Base-by-base conservation (phyloP, 1,140 invertebrate species). In the Xylocopa sonorina region DNA sequence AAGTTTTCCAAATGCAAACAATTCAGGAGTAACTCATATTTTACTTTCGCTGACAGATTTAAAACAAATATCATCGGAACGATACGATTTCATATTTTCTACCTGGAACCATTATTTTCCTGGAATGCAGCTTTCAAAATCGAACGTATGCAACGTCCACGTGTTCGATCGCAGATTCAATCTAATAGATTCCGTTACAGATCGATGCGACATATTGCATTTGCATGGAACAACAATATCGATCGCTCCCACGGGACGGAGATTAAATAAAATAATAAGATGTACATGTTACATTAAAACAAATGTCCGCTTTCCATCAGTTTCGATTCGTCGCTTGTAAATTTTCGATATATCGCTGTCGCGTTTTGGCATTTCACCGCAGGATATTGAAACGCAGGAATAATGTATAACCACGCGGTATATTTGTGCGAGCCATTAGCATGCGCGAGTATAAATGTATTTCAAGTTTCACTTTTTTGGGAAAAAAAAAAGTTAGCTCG, bases 231-330 rank as follows among this genome's bases (percentile, higher is more conserved):
- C 1, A 7, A 6, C 34, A 62, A 24, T 62, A 24, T 16, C 24
- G 58, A 60, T 21, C 12, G 12, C 4, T 16, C 24, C 34, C 10
- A 24, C 41, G 16, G 24, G n/a, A 24, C 9, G n/a, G n/a, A 9
- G 9, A 58, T 58, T 21, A 58, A 34, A 58, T 58, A 58, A 10
- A 58, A 34, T n/a, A 58, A 58, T 58, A 58, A 34, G 57, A 58
- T 1, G 57, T 21, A 32, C n/a, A n/a, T n/a, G n/a, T n/a, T n/a
- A n/a, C n/a, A n/a, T n/a, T 34, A 6, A 21, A 34, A 58, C 29
- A 58, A 58, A 34, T 29, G 6, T 12, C 3, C 9, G 7, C 16
- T 58, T 34, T 9, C 29, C 18, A 58, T 58, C 29, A 21, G 29
- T 34, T 58, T 58, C 9, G 18, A 34, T 34, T 10, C 9, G 1